Evolutionary conservation across 2,888 invertebrate species (phyloP).

Genomic region (Hololepta plana): DNA sequence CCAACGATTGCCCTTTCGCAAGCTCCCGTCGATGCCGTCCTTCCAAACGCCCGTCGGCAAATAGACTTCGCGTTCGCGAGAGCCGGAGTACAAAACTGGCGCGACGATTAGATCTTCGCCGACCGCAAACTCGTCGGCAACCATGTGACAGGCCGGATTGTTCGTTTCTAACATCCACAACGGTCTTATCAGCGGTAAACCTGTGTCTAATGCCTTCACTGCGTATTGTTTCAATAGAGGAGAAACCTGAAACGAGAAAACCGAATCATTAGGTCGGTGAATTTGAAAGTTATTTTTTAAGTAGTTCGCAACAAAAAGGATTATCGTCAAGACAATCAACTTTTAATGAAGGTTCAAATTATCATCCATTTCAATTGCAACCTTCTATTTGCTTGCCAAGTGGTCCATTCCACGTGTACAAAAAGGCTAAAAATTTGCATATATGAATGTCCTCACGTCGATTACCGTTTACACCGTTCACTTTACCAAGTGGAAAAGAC

Average conservation of each 20-base stretch:
- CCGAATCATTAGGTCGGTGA: no score
- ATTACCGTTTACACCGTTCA: no score
- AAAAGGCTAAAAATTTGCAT: no score
- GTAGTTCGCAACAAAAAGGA: no score
- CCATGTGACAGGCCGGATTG: constrained; percentile 57
- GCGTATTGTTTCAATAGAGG: constrained; percentile 61
- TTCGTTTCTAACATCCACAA: constrained; percentile 77
- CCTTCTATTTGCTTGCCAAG: no score
- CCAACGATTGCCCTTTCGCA: constrained; percentile 78
- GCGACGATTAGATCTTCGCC: constrained; percentile 85
- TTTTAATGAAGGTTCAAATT: background rate
- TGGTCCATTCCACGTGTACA: no score
- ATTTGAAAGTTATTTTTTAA: no score
- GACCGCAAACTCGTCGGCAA: constrained; percentile 73
- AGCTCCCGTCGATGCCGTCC: constrained; percentile 73
- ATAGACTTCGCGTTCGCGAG: constrained; percentile 64
- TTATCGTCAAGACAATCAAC: constrained; percentile 4
- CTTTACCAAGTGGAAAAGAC: no score
- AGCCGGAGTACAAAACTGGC: constrained; percentile 56
- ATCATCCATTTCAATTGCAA: no score
- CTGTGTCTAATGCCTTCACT: constrained; percentile 60
- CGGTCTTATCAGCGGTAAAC: constrained; percentile 70
- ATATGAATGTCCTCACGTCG: no score
- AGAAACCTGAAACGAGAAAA: constrained; percentile 38
- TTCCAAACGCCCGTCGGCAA: constrained; percentile 85